Evolutionary conservation across 2,888 invertebrate genomes (phyloP), one percentile per base, ranked within the genome.

Genomic region (Polydrusus tereticollis): DNA sequence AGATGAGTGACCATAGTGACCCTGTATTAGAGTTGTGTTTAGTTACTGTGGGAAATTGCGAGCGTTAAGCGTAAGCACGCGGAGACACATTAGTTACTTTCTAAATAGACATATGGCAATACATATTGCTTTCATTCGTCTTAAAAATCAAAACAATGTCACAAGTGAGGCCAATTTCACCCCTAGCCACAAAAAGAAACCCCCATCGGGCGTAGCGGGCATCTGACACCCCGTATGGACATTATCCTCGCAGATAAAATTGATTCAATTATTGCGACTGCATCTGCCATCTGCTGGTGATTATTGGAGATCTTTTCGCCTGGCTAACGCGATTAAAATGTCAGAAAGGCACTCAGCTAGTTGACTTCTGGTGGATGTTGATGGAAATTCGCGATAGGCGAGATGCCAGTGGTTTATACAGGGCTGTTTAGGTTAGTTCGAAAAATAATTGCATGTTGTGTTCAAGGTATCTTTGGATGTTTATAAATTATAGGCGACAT

Each of bases 281-380:
- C 86, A 85, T 85, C 85, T 85, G 85, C 85, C 86, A 85, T 85
- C 85, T 85, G 85, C 84, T 83, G 83, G 84, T 85, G 80, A 84
- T 84, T 85, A 85, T 84, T 81, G 80, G 82, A 81, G 83, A 81
- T 55, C 82, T 83, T 83, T 79, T 83, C 81, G 82, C 82, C 81
- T 81, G 78, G 79, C 79, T 84, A 84, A 84, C 82, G 83, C 83
- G 85, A 85, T 85, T 85, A 85, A 52, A 52, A 29, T 21, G 52
- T 16, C 29, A 29, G 45, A 47, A 57, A 55, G 58, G 41, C 63
- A 57, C 23, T 58, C 38, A 65, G 58, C 63, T 47, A 26, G 64
- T 64, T 64, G 69, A 69, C 69, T 69, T 69, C 58, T 69, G 70
- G 58, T 63, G 12, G 62, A 62, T 47, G 47, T 62, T 23, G 47